Evolutionary conservation across 2,888 invertebrate species (phyloP).

Genomic region (Drosophila lacicola): DNA sequence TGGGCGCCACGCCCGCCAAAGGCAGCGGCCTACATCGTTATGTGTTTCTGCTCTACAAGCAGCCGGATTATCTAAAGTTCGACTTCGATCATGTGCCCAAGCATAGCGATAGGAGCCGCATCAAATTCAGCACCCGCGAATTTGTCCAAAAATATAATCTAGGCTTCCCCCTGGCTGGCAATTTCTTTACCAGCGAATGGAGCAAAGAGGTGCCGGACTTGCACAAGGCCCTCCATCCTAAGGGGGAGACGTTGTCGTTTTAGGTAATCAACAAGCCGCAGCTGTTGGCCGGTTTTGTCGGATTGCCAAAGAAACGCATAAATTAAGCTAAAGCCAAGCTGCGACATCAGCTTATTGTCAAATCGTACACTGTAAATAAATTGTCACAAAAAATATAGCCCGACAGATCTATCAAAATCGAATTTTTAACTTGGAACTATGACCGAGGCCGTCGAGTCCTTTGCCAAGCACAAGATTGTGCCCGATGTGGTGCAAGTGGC

Average conservation of each 20-base stretch:
- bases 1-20: conserved; percentile 93
- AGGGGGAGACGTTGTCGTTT: conserved; percentile 7
- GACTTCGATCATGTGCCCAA: conserved; percentile 84
- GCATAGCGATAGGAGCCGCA: conserved; percentile 85
- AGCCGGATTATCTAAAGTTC: conserved; percentile 86
- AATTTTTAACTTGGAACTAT: conserved; percentile 9
- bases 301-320: conserved; percentile 60
- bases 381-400: neutral
- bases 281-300: conserved; percentile 40
- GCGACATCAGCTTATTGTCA: conserved; percentile 29
- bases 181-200: conserved; percentile 74
- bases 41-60: conserved; percentile 91
- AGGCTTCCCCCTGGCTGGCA: conserved; percentile 86
- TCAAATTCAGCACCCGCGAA: conserved; percentile 87
- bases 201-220: conserved; percentile 83
- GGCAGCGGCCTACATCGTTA: conserved; percentile 91
- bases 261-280: conserved; percentile 4
- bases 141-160: conserved; percentile 92
- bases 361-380: conserved; percentile 42
- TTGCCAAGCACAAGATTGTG: conserved; percentile 46
- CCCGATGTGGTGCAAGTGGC: conserved; percentile 51
- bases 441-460: conserved; percentile 30
- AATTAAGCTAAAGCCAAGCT: conserved; percentile 38
- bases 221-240: conserved; percentile 66
- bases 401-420: neutral